A percentile compares a stretch with the other conserved stretches of the same genome.
These are phyloP conservation scores for Micromys minutus DNA, from an alignment of 2,113 vertebrate genomes.

Conservation along the genomic window DNA sequence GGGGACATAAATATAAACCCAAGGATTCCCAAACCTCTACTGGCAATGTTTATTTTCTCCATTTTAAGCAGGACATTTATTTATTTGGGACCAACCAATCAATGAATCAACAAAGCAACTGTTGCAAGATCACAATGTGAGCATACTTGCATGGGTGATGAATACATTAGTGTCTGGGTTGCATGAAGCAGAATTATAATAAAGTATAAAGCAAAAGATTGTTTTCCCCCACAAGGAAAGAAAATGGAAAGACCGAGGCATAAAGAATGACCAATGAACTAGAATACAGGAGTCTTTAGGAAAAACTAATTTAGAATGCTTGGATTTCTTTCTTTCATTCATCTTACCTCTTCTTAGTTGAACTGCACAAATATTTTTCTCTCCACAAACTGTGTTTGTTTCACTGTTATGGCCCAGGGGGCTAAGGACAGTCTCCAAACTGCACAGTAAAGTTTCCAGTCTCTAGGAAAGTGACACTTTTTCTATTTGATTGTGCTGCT, in stretches of 20 bases:
- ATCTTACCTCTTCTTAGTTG: background rate
- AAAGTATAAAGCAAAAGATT: no score
- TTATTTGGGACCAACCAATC: background rate
- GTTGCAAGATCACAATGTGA: background rate
- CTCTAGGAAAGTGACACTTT: background rate
- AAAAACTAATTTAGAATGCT: slow-evolving; percentile 2
- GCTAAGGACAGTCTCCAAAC: background rate
- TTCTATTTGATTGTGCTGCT: background rate
- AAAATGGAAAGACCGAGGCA: background rate
- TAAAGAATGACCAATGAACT: background rate
- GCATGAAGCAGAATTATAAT: no score
- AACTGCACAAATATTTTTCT: background rate
- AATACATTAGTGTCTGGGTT: no score
- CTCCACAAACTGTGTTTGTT: background rate
- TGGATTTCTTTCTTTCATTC: background rate
- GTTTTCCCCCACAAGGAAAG: no score
- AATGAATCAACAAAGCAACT: background rate
- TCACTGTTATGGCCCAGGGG: background rate
- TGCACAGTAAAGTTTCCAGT: background rate
- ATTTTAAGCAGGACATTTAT: background rate
- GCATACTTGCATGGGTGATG: background rate
- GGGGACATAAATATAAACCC: background rate
- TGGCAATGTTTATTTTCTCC: slow-evolving; percentile 17
- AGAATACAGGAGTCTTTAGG: background rate
- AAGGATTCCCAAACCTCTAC: background rate